Percentiles rank a stretch among this genome's conserved stretches.
Conservation (phyloP, 1,140 invertebrate genomes). For the Aphidius gifuensis region DNA sequence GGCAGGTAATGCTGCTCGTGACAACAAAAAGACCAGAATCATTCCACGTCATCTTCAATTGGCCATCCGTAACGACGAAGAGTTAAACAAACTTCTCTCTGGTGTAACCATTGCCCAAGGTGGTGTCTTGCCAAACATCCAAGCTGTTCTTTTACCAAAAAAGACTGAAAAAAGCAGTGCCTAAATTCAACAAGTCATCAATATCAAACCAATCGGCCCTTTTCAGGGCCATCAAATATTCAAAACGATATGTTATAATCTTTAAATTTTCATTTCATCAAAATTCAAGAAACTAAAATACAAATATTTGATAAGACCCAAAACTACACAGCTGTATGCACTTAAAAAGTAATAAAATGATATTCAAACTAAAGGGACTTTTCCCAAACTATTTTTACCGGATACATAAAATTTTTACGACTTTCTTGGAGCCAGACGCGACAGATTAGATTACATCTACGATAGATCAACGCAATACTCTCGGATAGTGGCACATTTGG, state of each 20-base stretch:
- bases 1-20: slow-evolving; percentile 9
- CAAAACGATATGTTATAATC: neutral
- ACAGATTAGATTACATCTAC: too few species aligned
- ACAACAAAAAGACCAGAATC: slow-evolving; percentile 8
- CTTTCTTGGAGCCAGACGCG: too few species aligned
- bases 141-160: slow-evolving; percentile 6
- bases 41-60: slow-evolving; percentile 3
- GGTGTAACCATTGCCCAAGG: slow-evolving; percentile 6
- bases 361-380: too few species aligned
- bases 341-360: too few species aligned
- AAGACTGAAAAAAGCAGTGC: slow-evolving; percentile 10
- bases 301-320: too few species aligned
- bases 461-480: too few species aligned
- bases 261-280: too few species aligned
- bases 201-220: slow-evolving; percentile 11
- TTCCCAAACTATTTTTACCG: too few species aligned
- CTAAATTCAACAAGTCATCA: neutral
- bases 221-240: slow-evolving; percentile 10
- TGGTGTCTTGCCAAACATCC: slow-evolving; percentile 1
- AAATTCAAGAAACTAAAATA: too few species aligned
- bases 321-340: too few species aligned
- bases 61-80: slow-evolving; percentile 10
- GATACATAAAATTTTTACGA: too few species aligned
- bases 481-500: too few species aligned
- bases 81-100: slow-evolving; percentile 1